Percentiles rank a stretch among this genome's conserved stretches.
These are phyloP conservation scores for Drosophila robusta DNA, from an alignment of 2,888 invertebrate genomes.

Conservation along the genomic window DNA sequence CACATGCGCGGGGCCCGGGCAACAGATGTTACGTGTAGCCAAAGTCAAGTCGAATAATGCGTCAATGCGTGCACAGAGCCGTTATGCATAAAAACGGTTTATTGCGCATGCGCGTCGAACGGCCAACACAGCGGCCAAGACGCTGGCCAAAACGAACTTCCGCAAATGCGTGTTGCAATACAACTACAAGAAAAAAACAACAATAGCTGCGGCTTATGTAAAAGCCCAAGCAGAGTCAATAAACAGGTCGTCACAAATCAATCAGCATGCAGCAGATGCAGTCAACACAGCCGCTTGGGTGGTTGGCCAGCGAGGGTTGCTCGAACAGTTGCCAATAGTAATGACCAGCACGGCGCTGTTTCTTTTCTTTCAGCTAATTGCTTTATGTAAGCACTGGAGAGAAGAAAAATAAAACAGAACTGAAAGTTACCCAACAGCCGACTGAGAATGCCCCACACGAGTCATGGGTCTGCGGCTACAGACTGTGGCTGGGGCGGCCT, in stretches of 20 bases:
- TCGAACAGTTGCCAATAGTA: not conserved
- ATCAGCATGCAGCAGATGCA: slow-evolving; percentile 69
- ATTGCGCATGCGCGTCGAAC: slow-evolving; percentile 67
- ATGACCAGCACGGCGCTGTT: not conserved
- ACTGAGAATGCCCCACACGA: slow-evolving; percentile 21
- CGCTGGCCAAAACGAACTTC: slow-evolving; percentile 62
- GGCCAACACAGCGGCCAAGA: slow-evolving; percentile 39
- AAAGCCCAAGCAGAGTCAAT: slow-evolving; percentile 52
- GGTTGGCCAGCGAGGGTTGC: slow-evolving; percentile 26
- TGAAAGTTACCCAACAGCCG: slow-evolving; percentile 30
- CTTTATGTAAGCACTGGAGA: slow-evolving; percentile 25
- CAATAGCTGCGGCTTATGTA: slow-evolving; percentile 54
- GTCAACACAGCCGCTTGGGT: slow-evolving; percentile 43
- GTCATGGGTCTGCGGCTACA: slow-evolving; percentile 15
- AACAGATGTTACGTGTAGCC: slow-evolving; percentile 63
- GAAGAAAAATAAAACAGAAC: slow-evolving; percentile 23
- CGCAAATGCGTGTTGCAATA: slow-evolving; percentile 70
- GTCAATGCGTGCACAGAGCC: slow-evolving; percentile 61
- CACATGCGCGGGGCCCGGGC: slow-evolving; percentile 52
- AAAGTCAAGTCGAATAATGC: slow-evolving; percentile 18
- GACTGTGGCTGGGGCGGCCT: slow-evolving; percentile 28
- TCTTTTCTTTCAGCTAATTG: not conserved
- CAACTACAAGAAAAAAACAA: slow-evolving; percentile 21
- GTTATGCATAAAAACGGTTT: slow-evolving; percentile 76
- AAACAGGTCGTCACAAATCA: slow-evolving; percentile 66